These are phyloP conservation scores for Lamellibrachia luymesi DNA, from an alignment of 1,140 invertebrate genomes.

Conservation along the genomic window DNA sequence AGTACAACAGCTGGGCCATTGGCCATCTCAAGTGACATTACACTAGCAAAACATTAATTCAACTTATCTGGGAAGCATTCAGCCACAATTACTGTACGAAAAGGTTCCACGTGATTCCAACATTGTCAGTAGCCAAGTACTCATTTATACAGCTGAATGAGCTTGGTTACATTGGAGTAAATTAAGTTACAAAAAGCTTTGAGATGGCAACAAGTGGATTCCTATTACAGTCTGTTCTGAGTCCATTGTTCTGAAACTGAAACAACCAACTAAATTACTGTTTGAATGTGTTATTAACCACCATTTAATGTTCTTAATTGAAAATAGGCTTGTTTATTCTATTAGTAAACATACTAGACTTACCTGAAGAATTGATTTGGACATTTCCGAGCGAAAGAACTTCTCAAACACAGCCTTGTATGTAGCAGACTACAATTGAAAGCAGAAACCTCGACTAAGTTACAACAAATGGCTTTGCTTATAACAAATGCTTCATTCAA, in stretches of 20 bases:
- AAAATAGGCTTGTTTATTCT: not conserved
- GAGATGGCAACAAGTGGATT: not conserved
- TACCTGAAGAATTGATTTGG: slow-evolving; percentile 49
- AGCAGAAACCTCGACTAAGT: not conserved
- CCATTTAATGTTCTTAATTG: not conserved
- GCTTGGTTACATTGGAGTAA: not conserved
- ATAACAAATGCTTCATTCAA: too few species aligned
- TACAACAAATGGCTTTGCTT: not conserved
- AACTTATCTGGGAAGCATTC: too few species aligned
- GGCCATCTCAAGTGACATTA: not conserved
- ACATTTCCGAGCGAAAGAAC: slow-evolving; percentile 46
- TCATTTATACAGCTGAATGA: not conserved
- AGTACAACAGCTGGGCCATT: not conserved
- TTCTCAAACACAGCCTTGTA: slow-evolving; percentile 45
- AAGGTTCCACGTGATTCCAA: too few species aligned
- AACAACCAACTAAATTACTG: not conserved
- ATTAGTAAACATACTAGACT: slow-evolving; percentile 15
- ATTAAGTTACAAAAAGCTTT: not conserved
- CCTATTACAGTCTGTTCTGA: not conserved
- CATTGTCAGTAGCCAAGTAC: too few species aligned
- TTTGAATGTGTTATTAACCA: not conserved
- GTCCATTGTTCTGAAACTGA: not conserved
- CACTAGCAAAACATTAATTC: not conserved
- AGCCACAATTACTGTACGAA: too few species aligned
- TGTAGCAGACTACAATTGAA: slow-evolving; percentile 35